Evolutionary conservation across 2,113 vertebrate species (phyloP), one percentile per base, ranked within the genome.

Genomic region (Ptyas mucosa): DNA sequence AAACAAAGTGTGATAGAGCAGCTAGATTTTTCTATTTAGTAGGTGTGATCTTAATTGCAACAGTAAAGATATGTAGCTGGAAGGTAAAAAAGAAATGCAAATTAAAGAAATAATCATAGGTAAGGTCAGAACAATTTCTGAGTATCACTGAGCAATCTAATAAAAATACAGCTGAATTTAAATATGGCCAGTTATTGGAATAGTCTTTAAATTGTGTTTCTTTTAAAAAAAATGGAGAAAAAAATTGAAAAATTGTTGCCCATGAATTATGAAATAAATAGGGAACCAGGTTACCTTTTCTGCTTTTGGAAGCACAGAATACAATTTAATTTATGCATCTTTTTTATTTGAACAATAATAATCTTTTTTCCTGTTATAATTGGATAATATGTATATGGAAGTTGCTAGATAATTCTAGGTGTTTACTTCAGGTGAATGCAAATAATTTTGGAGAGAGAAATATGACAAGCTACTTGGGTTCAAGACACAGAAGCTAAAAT

Each of bases 131-230:
- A 43, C 95, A 91, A 94, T 93, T 95, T 91, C 87, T 89, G 93
- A 95, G 89, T 94, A 2, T 90, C 95, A 95, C 93, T 93, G 90
- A 96, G 92, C 94, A 55, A 91, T 91, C 94, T 94, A 88, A 96
- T 93, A 89, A 96, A 93, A 49, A 92, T 94, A 89, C 93, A 75
- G n/a, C 85, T 91, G 95, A 92, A 95, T 96, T 95, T 57, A 95
- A 95, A 87, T 93, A 93, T 94, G 94, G 94, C 96, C 94, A 93
- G 92, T 94, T 91, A 93, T 51, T 95, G 94, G 90, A n/a, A 92
- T 75, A 90, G 81, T 90, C 90, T 94, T 94, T 93, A 95, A 91
- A 96, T 94, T 94, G 49, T 89, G 92, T 34, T 86, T 91, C 54
- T 91, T 90, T 18, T 54, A n/a, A 43, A 64, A 55, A 57, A 91